Conservation (phyloP, 1,140 invertebrate genomes). For the Rhyzopertha dominica region DNA sequence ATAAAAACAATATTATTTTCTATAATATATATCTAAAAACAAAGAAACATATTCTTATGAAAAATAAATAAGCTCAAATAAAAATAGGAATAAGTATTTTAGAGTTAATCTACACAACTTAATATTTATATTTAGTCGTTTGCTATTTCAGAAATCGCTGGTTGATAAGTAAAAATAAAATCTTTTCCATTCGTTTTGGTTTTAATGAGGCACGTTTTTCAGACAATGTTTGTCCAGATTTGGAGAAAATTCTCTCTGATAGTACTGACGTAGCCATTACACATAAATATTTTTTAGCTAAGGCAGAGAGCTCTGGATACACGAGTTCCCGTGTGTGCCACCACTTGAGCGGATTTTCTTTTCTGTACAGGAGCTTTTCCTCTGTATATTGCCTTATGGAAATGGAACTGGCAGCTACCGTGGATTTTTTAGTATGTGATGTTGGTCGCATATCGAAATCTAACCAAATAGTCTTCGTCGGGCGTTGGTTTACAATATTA, state of each 20-base stretch:
- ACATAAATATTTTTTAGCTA: constrained; percentile 37
- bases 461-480: too few relatives aligned
- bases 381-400: too few relatives aligned
- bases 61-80: neutral
- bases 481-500: too few relatives aligned
- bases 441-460: too few relatives aligned
- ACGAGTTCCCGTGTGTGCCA: constrained; percentile 30
- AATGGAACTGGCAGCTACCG: too few relatives aligned
- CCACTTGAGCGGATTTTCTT: constrained; percentile 28
- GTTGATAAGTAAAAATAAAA: constrained; percentile 36
- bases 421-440: too few relatives aligned
- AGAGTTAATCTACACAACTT: neutral
- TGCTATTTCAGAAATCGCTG: constrained; percentile 24
- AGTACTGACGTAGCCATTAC: constrained; percentile 42
- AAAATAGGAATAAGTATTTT: neutral
- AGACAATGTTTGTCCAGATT: constrained; percentile 34
- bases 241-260: constrained; percentile 44
- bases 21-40: neutral
- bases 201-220: constrained; percentile 26
- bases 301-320: constrained; percentile 34
- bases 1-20: too few relatives aligned
- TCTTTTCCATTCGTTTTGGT: constrained; percentile 32
- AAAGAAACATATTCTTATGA: neutral
- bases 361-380: too few relatives aligned
- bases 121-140: constrained; percentile 3